These are phyloP conservation scores for Teleogryllus occipitalis DNA, from an alignment of 1,140 invertebrate genomes.

Conservation along the genomic window DNA sequence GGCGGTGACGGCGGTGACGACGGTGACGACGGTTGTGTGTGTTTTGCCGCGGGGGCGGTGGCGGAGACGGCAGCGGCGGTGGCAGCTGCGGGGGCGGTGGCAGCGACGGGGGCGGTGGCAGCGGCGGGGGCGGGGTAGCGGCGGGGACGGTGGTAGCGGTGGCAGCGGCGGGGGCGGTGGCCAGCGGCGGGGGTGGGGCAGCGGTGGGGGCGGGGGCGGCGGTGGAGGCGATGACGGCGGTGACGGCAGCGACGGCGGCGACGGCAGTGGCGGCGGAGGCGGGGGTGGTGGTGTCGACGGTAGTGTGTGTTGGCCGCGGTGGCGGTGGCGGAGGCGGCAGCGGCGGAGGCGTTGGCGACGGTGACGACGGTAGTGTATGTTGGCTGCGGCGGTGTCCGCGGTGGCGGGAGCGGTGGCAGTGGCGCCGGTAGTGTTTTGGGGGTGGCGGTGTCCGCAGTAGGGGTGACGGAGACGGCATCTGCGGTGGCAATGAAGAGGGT, in stretches of 20 bases:
- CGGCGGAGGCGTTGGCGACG: neutral
- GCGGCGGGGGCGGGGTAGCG: neutral
- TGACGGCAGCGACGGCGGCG: too few relatives aligned
- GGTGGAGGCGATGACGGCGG: too few relatives aligned
- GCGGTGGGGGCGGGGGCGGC: too few relatives aligned
- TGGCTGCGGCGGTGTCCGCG: neutral
- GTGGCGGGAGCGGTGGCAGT: neutral
- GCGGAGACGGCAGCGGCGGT: neutral
- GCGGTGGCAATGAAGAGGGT: neutral
- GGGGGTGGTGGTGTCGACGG: neutral
- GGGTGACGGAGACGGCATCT: neutral
- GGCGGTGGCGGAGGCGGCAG: neutral
- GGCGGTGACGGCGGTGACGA: too few relatives aligned
- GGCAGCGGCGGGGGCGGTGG: too few relatives aligned
- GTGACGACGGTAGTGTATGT: neutral
- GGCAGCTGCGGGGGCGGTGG: neutral
- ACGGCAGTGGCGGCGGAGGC: too few relatives aligned
- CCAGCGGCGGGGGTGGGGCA: too few relatives aligned
- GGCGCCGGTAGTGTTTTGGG: neutral
- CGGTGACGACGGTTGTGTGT: neutral
- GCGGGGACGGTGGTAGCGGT: neutral
- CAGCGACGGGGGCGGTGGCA: too few relatives aligned
- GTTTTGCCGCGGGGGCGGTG: neutral
- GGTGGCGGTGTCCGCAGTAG: neutral
- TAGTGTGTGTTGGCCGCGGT: too few relatives aligned